Evolutionary conservation across 2,797 vertebrate species (phyloP).

Genomic region (Myripristis murdjan): DNA sequence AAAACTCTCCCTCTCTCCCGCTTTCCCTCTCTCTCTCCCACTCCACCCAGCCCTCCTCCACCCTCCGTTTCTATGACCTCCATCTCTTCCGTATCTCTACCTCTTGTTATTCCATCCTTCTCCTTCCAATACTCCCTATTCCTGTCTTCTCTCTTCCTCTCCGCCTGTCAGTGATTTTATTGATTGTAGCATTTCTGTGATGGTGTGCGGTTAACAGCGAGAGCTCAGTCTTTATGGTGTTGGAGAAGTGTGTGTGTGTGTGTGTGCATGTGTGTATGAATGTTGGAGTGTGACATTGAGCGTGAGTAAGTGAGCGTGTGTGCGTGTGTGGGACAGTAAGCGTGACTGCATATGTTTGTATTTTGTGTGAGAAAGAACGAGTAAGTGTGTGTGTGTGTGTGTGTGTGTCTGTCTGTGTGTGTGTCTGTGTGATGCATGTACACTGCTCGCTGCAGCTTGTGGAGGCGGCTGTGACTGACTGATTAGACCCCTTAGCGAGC

Average conservation of each 20-base stretch:
- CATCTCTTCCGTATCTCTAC: not conserved
- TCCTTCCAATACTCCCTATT: conserved; percentile 9
- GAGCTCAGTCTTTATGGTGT: conserved; percentile 2
- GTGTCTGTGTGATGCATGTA: conserved; percentile 9
- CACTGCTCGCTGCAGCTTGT: conserved; percentile 13
- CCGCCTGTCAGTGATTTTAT: conserved; percentile 39
- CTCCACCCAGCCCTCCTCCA: too few species aligned
- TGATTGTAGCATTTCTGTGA: conserved; percentile 29
- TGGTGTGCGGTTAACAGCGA: conserved; percentile 16
- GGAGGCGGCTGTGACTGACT: conserved; percentile 58
- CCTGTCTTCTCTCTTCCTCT: conserved; percentile 19
- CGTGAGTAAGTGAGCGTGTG: conserved; percentile 14
- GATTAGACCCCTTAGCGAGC: conserved; percentile 70
- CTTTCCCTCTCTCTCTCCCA: not conserved
- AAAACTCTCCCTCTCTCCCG: not conserved
- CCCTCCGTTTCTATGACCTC: conserved; percentile 8
- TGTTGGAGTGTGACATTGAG: conserved; percentile 11
- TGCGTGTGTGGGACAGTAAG: not conserved
- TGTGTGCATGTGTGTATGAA: conserved; percentile 6
- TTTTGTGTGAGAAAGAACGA: not conserved
- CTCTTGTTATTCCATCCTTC: conserved; percentile 13
- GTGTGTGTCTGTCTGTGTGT: conserved; percentile 12
- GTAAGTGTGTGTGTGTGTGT: conserved; percentile 4
- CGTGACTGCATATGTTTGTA: not conserved
- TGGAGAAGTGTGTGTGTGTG: conserved; percentile 11